Conservation (phyloP, 2,888 invertebrate species). For the Drosophila algonquin region DNA sequence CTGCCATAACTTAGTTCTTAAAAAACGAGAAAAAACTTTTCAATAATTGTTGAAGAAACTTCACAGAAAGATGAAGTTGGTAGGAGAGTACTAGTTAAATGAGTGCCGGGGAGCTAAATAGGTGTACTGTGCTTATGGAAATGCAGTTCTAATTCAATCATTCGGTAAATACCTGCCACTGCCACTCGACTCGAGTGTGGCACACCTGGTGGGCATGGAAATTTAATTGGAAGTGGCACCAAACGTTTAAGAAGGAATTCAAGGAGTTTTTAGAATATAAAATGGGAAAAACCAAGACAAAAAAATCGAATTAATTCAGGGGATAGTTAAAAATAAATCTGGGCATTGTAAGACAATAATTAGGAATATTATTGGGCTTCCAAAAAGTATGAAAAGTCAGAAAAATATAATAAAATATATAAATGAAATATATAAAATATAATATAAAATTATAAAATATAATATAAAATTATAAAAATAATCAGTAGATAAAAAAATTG, state of each 20-base stretch:
- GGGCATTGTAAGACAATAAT: too few relatives aligned
- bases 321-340: too few relatives aligned
- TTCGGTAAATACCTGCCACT: neutral
- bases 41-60: conserved; percentile 60
- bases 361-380: too few relatives aligned
- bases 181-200: neutral
- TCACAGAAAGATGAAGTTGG: conserved; percentile 1
- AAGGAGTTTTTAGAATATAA: neutral
- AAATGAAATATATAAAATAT: too few relatives aligned
- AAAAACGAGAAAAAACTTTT: conserved; percentile 42
- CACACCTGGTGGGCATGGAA: neutral
- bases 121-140: neutral
- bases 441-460: too few relatives aligned
- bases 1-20: conserved; percentile 59
- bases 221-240: neutral
- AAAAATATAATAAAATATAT: too few relatives aligned
- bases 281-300: too few relatives aligned
- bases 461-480: too few relatives aligned
- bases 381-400: too few relatives aligned
- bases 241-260: neutral
- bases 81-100: neutral
- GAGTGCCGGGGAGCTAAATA: conserved; percentile 1
- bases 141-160: neutral
- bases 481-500: too few relatives aligned
- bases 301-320: too few relatives aligned